A percentile compares a stretch with the other conserved stretches of the same genome.
Evolutionary conservation across 2,797 vertebrate species (phyloP).

Genomic region (Thunnus albacares): DNA sequence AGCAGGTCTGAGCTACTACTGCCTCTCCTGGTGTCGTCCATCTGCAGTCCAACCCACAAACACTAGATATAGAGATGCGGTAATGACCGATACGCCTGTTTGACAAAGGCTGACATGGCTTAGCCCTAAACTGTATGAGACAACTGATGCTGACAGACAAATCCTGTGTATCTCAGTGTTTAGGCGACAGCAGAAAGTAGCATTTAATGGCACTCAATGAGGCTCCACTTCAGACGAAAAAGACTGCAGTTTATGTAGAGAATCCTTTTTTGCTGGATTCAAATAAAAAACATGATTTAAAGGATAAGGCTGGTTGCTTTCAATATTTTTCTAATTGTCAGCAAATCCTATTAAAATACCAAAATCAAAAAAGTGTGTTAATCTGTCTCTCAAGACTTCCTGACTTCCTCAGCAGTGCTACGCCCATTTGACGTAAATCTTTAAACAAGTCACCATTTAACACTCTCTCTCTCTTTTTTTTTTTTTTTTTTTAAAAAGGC

Average conservation of each 20-base stretch:
- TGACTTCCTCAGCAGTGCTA: neutral
- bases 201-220: neutral
- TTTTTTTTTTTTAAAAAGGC: too few species aligned
- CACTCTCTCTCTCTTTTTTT: neutral
- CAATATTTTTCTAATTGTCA: neutral
- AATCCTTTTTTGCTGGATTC: neutral
- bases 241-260: neutral
- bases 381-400: neutral
- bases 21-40: constrained; percentile 31
- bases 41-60: constrained; percentile 13
- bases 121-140: constrained; percentile 19
- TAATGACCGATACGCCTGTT: constrained; percentile 33
- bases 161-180: neutral
- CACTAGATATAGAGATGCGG: constrained; percentile 14
- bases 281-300: neutral
- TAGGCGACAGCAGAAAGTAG: neutral
- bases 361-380: neutral
- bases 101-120: constrained; percentile 19
- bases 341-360: neutral
- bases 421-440: neutral
- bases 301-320: neutral
- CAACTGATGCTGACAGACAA: constrained; percentile 46
- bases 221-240: neutral
- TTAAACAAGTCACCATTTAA: neutral
- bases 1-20: constrained; percentile 47